Evolutionary conservation across 64 coral and sea anemone genomes (phyloP), one percentile per base, ranked within the genome.

Genomic region (Montipora capricornis): DNA sequence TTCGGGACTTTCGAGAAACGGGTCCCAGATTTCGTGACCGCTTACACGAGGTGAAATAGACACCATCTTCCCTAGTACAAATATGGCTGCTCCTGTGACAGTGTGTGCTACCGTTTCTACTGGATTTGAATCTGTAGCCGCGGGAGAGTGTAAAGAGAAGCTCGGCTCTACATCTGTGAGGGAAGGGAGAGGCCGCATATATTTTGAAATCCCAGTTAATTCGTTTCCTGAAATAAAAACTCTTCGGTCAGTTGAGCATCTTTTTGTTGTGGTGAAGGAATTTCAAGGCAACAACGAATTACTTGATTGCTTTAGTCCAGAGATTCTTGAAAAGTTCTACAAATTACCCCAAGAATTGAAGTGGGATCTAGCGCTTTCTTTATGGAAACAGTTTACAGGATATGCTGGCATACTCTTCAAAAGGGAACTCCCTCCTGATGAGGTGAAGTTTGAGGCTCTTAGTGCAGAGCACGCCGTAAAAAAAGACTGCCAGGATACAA

Each of bases 21-120:
- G 29, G 29, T 0, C 29, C 29, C 1, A 37, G 29, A 37, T 37
- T 37, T 37, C 29, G 29, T 37, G 29, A 37, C 29, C 29, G 29
- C 29, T 37, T 37, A 37, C 29, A 37, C 29, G 29, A 37, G 1
- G 0, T 37, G 29, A 37, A 37, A 37, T 37, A 37, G 29, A 37
- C 29, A 37, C 29, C 29, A 57, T 6, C 53, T 57, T 57, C 11
- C 53, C 53, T 0, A 68, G 71, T 45, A 51, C 19, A 6, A 86
- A 92, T 8, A 96, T 99, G 91, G 89, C 88, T 75, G 79, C 87
- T 51, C 52, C 13, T 10, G 94, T 90, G 0, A 59, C 75, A 1
- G 70, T 98, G 14, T 99, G 98, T 82, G 95, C 95, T 0, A 99
- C 98, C 83, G 98, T 96, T 14, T 85, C 87, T 3, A 94, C 95